Base-by-base conservation (phyloP, 2,113 vertebrate genomes). In the Rhagologus leucostigma region DNA sequence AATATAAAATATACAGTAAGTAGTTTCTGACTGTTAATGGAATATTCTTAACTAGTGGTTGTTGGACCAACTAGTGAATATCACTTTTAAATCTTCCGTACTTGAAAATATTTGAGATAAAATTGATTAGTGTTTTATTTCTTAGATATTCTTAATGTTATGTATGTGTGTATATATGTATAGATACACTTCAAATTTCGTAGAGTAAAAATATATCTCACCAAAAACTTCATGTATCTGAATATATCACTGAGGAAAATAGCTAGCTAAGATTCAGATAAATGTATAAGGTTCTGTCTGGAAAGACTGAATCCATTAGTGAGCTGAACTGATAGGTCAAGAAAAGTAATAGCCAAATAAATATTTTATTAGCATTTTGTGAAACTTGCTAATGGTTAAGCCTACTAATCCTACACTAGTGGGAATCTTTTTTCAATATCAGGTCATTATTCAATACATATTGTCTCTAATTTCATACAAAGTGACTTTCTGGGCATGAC, bases 301-400 rank as follows among this genome's bases (percentile, higher is more conserved):
- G 98, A 98, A 98, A 98, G 97, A 97, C 96, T 85, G 84, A 98
- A 98, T 98, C 98, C 98, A 98, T 99, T 98, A 98, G 98, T 97
- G 98, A 99, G 96, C 98, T 98, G 98, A 97, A 98, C 98, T 97
- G 87, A 97, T 97, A 98, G 99, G 98, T 98, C 98, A 98, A 97
- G 98, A 98, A 98, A 99, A 99, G 98, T 98, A 99, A 99, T 98
- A 98, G 95, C 63, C 89, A 93, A 95, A 93, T 97, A 98, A 99
- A 99, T 99, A 98, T 98, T 99, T 99, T 98, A 99, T 99, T 98
- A 98, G 98, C 97, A 96, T 98, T 98, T 98, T 98, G 97, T 98
- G 91, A 98, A 98, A 98, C 97, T 96, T 98, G 96, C 98, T 98
- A 98, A 98, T 98, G 97, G 97, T 94, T 97, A 98, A 98, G 71